Percentiles rank a stretch among this genome's conserved stretches.
Evolutionary conservation across 2,113 vertebrate species (phyloP).

Genomic region (Taxidea taxus): DNA sequence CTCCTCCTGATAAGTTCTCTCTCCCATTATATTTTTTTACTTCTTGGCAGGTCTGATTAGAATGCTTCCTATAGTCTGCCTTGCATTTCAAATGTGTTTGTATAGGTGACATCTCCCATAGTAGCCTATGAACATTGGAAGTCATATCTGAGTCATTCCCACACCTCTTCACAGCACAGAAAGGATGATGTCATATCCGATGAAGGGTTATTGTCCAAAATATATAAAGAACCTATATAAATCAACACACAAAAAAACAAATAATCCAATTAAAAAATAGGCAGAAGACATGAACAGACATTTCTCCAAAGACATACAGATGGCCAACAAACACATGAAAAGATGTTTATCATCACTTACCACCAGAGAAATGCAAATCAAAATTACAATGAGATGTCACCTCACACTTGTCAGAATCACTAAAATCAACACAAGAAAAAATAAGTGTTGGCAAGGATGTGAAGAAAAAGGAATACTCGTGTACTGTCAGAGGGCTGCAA

Average conservation of each 20-base stretch:
- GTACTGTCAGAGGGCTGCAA: neutral
- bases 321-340: neutral
- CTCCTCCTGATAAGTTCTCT: neutral
- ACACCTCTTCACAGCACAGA: neutral
- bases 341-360: neutral
- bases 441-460: neutral
- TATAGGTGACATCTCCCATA: neutral
- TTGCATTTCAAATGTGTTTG: neutral
- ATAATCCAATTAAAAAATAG: neutral
- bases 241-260: neutral
- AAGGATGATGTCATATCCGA: neutral
- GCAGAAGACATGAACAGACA: neutral
- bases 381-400: neutral
- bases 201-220: neutral
- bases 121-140: neutral
- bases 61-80: neutral
- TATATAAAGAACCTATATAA: neutral
- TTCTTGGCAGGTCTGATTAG: neutral
- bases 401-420: neutral
- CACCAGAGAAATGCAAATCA: neutral
- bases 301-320: neutral
- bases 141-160: neutral
- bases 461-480: neutral
- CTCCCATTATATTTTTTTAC: neutral
- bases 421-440: neutral